A percentile compares a stretch with the other conserved stretches of the same genome.
Evolutionary conservation across 2,888 invertebrate genomes (phyloP).

Genomic region (Tridacna gigas): DNA sequence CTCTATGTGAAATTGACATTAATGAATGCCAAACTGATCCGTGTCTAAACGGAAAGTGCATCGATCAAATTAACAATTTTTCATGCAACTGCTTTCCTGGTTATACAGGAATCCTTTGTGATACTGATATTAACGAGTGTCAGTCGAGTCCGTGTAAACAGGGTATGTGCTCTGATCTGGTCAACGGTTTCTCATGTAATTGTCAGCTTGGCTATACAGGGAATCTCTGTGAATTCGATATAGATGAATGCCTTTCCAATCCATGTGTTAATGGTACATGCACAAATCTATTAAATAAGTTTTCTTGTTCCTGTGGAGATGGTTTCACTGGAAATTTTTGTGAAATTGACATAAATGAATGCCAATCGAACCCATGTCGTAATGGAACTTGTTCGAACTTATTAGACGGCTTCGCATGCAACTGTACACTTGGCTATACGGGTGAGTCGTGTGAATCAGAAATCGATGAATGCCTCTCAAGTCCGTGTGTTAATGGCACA

Average conservation of each 20-base stretch:
- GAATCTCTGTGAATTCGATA: constrained; percentile 18
- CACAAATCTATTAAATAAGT: background rate
- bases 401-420: background rate
- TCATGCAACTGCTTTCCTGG: constrained; percentile 64
- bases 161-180: constrained; percentile 26
- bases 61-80: constrained; percentile 55
- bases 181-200: constrained; percentile 55
- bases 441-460: background rate
- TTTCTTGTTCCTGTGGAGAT: background rate
- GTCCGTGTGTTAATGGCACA: constrained; percentile 43
- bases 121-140: constrained; percentile 41
- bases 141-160: background rate
- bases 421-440: background rate
- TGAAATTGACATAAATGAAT: constrained; percentile 10
- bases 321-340: constrained; percentile 1
- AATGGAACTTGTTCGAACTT: constrained; percentile 1
- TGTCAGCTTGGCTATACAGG: constrained; percentile 40
- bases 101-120: constrained; percentile 45
- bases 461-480: constrained; percentile 1
- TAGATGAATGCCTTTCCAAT: constrained; percentile 10
- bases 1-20: constrained; percentile 23
- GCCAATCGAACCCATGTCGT: constrained; percentile 1
- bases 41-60: constrained; percentile 64
- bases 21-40: constrained; percentile 30
- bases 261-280: constrained; percentile 4